A percentile compares a stretch with the other conserved stretches of the same genome.
Conservation (phyloP, 2,888 invertebrate genomes). For the Pteria penguin region DNA sequence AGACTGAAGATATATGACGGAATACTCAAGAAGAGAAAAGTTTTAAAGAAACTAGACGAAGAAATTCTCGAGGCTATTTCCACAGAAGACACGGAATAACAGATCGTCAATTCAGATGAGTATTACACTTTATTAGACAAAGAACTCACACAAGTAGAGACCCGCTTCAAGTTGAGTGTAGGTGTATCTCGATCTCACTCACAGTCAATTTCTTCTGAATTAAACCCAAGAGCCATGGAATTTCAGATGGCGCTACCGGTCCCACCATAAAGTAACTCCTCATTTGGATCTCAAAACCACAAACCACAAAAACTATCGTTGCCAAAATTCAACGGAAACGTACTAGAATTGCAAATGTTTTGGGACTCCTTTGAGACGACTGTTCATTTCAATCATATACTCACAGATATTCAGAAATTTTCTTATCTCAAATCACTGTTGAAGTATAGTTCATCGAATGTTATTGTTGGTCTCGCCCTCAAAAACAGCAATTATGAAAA, state of each 20-base stretch:
- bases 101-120: no score
- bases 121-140: no score
- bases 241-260: background rate
- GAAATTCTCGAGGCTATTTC: no score
- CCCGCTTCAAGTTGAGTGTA: no score
- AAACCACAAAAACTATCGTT: background rate
- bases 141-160: no score
- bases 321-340: background rate
- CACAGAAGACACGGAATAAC: no score
- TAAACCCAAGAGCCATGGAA: background rate
- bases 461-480: background rate
- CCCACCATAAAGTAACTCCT: background rate
- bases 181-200: background rate
- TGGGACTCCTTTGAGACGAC: constrained; percentile 9
- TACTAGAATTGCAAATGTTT: constrained; percentile 2
- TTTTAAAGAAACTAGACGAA: background rate
- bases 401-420: constrained; percentile 3
- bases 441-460: background rate
- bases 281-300: constrained; percentile 1
- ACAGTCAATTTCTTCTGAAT: background rate
- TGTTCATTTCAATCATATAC: no score
- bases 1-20: background rate
- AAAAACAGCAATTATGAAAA: constrained; percentile 1
- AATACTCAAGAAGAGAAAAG: constrained; percentile 10
- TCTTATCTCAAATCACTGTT: constrained; percentile 6